These are phyloP conservation scores for Pelobates cultripes DNA, from an alignment of 2,797 vertebrate genomes.

Conservation along the genomic window DNA sequence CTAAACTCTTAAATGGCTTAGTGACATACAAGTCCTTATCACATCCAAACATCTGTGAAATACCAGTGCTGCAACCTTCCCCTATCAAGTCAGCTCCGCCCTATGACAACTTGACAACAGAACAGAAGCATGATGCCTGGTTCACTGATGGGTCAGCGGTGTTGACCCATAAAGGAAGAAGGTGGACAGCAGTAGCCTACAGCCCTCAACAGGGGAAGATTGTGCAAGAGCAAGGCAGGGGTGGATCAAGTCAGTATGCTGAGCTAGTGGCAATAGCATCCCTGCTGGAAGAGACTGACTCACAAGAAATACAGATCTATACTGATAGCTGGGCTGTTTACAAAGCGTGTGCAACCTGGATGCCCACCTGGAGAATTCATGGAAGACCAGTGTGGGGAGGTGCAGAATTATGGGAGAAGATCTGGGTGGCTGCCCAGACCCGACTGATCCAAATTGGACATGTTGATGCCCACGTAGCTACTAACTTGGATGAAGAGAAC, in stretches of 20 bases:
- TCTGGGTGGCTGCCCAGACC: not conserved
- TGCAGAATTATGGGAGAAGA: not conserved
- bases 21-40: not conserved
- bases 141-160: not conserved
- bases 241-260: not conserved
- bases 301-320: not conserved
- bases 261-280: not conserved
- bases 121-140: not conserved
- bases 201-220: not conserved
- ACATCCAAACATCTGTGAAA: not conserved
- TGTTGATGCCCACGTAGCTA: not conserved
- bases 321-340: slow-evolving; percentile 15
- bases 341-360: not conserved
- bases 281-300: not conserved
- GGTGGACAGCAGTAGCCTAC: not conserved
- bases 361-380: slow-evolving; percentile 1
- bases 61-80: not conserved
- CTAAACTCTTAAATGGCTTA: not conserved
- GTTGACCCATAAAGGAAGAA: no score
- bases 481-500: not conserved
- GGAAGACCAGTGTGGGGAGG: not conserved
- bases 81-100: not conserved
- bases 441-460: not conserved
- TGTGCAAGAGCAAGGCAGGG: not conserved
- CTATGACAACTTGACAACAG: not conserved